phyloP scores from a whole-genome alignment of 2,797 vertebrate species.

The Esox masquinongy region DNA sequence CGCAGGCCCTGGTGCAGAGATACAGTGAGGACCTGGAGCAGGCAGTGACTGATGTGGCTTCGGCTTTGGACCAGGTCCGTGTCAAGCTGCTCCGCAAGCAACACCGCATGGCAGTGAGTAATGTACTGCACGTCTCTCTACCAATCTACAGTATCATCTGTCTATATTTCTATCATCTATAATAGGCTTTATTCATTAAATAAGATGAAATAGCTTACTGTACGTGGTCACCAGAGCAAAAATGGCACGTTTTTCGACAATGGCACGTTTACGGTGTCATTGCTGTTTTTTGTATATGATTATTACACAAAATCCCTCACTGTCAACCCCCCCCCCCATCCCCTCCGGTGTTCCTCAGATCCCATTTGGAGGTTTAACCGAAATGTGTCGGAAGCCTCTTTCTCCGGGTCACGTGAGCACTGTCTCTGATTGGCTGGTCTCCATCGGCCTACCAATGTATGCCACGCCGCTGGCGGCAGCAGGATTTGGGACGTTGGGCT shows the following conservation, averaged over 20 bases:
- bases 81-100: slow-evolving; percentile 92
- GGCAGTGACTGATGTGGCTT: slow-evolving; percentile 84
- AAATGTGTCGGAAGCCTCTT: slow-evolving; percentile 88
- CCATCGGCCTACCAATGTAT: slow-evolving; percentile 95
- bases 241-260: not conserved
- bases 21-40: slow-evolving; percentile 92
- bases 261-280: not conserved
- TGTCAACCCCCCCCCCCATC: not conserved
- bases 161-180: no score
- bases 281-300: not conserved
- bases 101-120: slow-evolving; percentile 97
- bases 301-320: not conserved
- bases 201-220: no score
- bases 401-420: slow-evolving; percentile 81
- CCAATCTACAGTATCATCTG: no score
- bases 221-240: not conserved
- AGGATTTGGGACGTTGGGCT: slow-evolving; percentile 83
- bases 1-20: slow-evolving; percentile 88
- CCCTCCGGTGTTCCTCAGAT: slow-evolving; percentile 79
- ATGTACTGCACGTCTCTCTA: not conserved
- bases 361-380: slow-evolving; percentile 91
- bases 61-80: slow-evolving; percentile 89
- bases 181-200: no score
- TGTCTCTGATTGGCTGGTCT: slow-evolving; percentile 90
- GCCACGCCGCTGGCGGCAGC: slow-evolving; percentile 75